Base-by-base conservation (phyloP, 2,888 invertebrate genomes). In the Melanchra persicariae region DNA sequence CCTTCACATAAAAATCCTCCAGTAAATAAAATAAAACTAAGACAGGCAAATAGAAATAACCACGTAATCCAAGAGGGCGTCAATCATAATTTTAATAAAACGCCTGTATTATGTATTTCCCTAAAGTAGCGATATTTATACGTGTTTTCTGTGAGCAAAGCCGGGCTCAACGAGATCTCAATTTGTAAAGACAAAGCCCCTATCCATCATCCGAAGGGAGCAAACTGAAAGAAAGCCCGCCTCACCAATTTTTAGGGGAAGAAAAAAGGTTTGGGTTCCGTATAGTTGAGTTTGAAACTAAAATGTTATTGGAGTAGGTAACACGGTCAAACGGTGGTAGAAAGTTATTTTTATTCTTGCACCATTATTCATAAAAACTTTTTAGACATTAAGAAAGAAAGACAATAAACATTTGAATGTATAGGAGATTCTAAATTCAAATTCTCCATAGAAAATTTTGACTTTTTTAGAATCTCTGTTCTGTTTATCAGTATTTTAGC, bases 141-240 rank as follows among this genome's bases (percentile, higher is more conserved):
- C 87, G 83, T 86, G 83, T 85, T 82, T 85, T 74, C 69, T 73
- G 72, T 75, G 74, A 68, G 82, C 74, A 83, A 78, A 85, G 79
- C 79, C 51, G 67, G 67, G 84, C 85, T 85, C 87, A 84, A 83
- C 86, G 86, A 85, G 87, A 86, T 89, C 91, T 87, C 91, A 89
- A 91, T 92, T 92, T 91, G 90, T 91, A 89, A 88, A 88, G 89
- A 91, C 89, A 92, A 91, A 89, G 88, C 89, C 85, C 83, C 89
- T 80, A 91, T 92, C 90, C 86, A 89, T 92, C 92, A 92, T 91
- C 87, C 58, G 74, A 66, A 67, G 83, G 70, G 81, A 77, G 78
- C 66, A 77, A 78, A 71, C 81, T 63, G 63, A 77, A 83, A 69
- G 81, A 79, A 82, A 76, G 61, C 65, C 70, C 70, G 77, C 76